phyloP scores from a whole-genome alignment of 2,888 invertebrate genomes.

The Dryomyza anilis region DNA sequence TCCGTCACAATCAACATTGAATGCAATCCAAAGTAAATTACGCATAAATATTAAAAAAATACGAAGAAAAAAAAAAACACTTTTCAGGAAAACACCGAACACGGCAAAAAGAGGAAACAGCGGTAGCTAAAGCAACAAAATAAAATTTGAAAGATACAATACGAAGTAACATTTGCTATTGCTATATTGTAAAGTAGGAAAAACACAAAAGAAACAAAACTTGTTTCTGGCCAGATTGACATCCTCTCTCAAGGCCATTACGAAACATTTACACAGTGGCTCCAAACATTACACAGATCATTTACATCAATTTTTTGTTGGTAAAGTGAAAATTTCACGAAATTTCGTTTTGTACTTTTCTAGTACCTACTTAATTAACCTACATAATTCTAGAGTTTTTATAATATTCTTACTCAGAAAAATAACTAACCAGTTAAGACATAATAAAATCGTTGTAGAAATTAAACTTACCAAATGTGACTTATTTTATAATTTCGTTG shows the following conservation, averaged over 20 bases:
- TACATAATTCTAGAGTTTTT: too few relatives aligned
- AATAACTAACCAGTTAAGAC: too few relatives aligned
- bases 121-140: neutral
- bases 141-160: neutral
- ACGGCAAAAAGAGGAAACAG: neutral
- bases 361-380: too few relatives aligned
- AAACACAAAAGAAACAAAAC: constrained; percentile 36
- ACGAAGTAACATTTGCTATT: too few relatives aligned
- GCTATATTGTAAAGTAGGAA: neutral
- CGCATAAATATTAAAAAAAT: neutral
- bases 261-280: constrained; percentile 1
- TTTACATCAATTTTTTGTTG: too few relatives aligned
- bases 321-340: neutral
- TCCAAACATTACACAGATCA: too few relatives aligned
- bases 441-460: too few relatives aligned
- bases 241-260: constrained; percentile 54
- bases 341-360: too few relatives aligned
- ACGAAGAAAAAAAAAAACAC: neutral
- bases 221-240: constrained; percentile 47
- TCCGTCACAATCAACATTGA: neutral
- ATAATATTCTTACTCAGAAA: too few relatives aligned
- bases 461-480: too few relatives aligned
- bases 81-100: neutral
- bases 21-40: too few relatives aligned
- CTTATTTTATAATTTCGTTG: too few relatives aligned